A percentile compares a stretch with the other conserved stretches of the same genome.
Conservation (phyloP, 2,888 invertebrate genomes). For the Torymus aiolomorphi region DNA sequence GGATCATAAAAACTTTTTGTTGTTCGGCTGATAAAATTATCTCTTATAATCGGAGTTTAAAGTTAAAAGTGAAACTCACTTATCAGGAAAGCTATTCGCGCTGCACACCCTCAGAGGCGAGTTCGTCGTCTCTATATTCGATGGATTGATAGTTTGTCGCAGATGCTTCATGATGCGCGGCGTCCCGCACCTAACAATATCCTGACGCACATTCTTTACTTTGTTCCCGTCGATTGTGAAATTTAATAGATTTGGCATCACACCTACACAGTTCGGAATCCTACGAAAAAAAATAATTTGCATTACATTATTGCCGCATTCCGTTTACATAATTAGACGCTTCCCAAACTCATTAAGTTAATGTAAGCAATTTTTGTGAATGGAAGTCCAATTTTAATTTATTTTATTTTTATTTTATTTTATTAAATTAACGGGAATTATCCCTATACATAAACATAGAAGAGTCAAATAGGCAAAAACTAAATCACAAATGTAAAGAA, state of each 20-base stretch:
- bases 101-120: constrained; percentile 67
- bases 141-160: constrained; percentile 79
- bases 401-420: too few species aligned
- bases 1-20: too few species aligned
- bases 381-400: neutral
- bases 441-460: too few species aligned
- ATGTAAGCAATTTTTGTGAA: neutral
- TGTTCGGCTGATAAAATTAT: neutral
- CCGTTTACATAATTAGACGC: too few species aligned
- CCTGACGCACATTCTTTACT: constrained; percentile 87
- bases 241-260: constrained; percentile 87
- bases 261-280: constrained; percentile 82
- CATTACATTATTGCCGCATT: neutral
- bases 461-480: too few species aligned
- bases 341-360: too few species aligned
- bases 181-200: constrained; percentile 91
- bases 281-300: constrained; percentile 71
- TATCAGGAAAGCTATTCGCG: constrained; percentile 77
- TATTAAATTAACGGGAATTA: too few species aligned
- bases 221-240: constrained; percentile 92
- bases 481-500: too few species aligned
- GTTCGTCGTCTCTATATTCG: constrained; percentile 73
- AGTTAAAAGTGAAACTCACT: constrained; percentile 72
- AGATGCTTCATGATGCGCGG: constrained; percentile 87
- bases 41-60: neutral